Base-by-base conservation (phyloP, 2,888 invertebrate species). In the Nemotelus nigrinus region DNA sequence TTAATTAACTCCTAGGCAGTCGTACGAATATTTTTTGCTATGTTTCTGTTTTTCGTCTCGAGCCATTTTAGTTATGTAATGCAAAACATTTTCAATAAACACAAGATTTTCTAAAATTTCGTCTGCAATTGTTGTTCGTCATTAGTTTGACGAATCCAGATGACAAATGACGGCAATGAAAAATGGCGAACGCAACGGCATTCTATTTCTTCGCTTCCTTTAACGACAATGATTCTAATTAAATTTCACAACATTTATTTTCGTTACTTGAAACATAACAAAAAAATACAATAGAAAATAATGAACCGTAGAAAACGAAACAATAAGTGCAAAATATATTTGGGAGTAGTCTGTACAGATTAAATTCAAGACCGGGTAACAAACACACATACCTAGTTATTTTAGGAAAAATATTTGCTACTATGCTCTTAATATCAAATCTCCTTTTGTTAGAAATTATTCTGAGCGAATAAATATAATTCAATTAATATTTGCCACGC, bases 1-100 rank as follows among this genome's bases (percentile, higher is more conserved):
- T 77, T 67, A 77, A 77, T 70, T 77, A 70, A 77, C 48, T 67
- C 47, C 25, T 74, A 47, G 63, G 53, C 70, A 70, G 43, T 43
- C n/a, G 70, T 47, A 43, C 53, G 25, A 50, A 67, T 67, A 50
- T 48, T 25, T 25, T 25, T 25, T 25, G 25, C 25, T 25, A 25
- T 25, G 25, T 25, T 25, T 25, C 25, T 25, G 25, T 25, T 25
- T 1, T 25, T 25, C 25, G 25, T 25, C 25, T 25, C 25, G 25
- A 25, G 25, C 25, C 25, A 25, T 25, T 25, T 25, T 25, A 25
- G 25, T 25, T 25, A 25, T 25, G 25, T 25, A 25, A 25, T 25
- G 25, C 25, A 25, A 25, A 25, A 25, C 25, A 25, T 25, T 25
- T 25, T 25, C 25, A 25, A 25, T 25, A 25, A 25, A 25, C 25